phyloP scores from a whole-genome alignment of 2,797 vertebrate genomes.

The Anniella stebbinsi region DNA sequence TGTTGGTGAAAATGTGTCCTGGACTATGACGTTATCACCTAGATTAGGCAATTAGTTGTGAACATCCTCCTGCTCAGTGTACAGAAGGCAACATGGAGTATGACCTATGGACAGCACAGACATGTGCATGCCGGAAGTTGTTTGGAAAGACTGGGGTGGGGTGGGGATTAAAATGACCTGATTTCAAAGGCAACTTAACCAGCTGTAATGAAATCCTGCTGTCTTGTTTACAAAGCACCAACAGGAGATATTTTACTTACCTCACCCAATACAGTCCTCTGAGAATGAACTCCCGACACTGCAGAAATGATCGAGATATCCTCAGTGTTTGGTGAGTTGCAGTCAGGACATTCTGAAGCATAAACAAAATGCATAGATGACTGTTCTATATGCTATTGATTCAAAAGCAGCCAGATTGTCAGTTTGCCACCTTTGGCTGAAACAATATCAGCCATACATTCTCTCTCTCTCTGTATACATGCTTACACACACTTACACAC shows the following conservation, averaged over 20 bases:
- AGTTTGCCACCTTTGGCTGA: not conserved
- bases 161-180: not conserved
- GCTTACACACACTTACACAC: not conserved
- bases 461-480: not conserved
- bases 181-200: not conserved
- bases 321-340: constrained; percentile 88
- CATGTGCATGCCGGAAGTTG: not conserved
- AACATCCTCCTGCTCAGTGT: not conserved
- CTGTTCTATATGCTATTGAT: fast-evolving
- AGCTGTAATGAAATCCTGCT: not conserved
- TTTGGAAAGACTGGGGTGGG: not conserved
- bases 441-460: not conserved
- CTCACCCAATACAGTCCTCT: constrained; percentile 88
- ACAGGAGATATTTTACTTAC: constrained; percentile 78
- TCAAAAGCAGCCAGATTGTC: not conserved
- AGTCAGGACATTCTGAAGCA: constrained; percentile 82
- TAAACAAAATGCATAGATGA: not conserved
- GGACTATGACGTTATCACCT: not conserved
- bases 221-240: fast-evolving
- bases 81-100: not conserved
- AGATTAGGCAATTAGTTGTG: not conserved
- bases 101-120: not conserved
- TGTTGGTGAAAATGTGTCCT: not conserved
- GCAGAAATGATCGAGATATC: constrained; percentile 78
- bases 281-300: constrained; percentile 83